Conservation (phyloP, 2,888 invertebrate species). For the Orthosia gothica region DNA sequence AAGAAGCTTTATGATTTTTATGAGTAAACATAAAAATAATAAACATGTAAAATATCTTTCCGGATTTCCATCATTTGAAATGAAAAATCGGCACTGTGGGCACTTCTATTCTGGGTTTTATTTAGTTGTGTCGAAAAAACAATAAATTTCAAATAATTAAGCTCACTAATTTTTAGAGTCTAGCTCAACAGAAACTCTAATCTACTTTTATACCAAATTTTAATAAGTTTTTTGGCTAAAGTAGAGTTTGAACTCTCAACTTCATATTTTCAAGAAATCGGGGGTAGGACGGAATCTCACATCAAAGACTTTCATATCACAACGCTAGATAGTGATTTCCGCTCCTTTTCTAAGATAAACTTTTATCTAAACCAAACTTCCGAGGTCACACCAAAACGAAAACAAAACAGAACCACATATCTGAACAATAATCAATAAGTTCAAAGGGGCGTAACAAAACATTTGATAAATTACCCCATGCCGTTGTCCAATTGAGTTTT, state of each 20-base stretch:
- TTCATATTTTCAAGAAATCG: background rate
- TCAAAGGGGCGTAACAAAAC: slow-evolving; percentile 34
- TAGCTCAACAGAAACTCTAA: too few species aligned
- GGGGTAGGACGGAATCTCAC: too few species aligned
- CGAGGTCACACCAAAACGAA: slow-evolving; percentile 1
- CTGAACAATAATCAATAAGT: slow-evolving; percentile 29
- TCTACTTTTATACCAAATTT: too few species aligned
- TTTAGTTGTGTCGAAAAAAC: background rate
- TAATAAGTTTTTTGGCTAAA: too few species aligned
- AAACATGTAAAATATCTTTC: background rate
- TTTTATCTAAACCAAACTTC: slow-evolving; percentile 5
- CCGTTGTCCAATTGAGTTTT: slow-evolving; percentile 49
- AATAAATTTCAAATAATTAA: too few species aligned
- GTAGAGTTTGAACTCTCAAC: background rate
- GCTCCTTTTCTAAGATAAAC: background rate
- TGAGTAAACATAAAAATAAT: too few species aligned
- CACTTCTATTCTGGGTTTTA: background rate
- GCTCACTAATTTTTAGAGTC: too few species aligned
- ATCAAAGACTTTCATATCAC: too few species aligned
- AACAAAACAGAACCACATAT: slow-evolving; percentile 13
- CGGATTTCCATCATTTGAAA: background rate
- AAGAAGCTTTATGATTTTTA: too few species aligned
- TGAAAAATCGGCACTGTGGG: background rate
- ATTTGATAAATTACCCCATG: slow-evolving; percentile 47
- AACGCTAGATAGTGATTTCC: background rate